Evolutionary conservation across 2,797 vertebrate species (phyloP), one percentile per base, ranked within the genome.

Genomic region (Phoebastria nigripes): DNA sequence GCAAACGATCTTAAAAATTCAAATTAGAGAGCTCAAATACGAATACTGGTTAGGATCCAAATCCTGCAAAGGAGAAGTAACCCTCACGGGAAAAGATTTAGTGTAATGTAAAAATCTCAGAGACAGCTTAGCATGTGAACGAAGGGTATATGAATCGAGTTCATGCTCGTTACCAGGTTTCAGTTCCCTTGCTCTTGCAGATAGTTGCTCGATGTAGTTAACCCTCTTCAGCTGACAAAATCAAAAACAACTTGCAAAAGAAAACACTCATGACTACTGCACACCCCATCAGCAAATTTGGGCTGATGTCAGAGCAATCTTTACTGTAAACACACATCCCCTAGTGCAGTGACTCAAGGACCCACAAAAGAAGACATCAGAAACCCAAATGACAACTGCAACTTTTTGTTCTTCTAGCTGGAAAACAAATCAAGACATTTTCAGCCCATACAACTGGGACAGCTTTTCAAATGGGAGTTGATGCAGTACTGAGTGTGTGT

Each of bases 401-500:
- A 26, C 44, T 33, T 77, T 41, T 31, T 51, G 26, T 37, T 81
- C 61, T 67, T 72, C 29, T 5, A 0, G 0, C 17, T 26, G 15
- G 41, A 66, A 82, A 82, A 24, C 44, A 28, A 90, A 35, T 3
- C 33, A 54, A 21, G 16, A 12, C 10, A 8, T 25, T 46, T 51
- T 13, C 29, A 46, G 63, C 31, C 73, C 26, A 25, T 49, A n/a
- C 17, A 41, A 11, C 37, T 3, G 15, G 39, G 42, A 41, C 18
- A 72, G 63, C 42, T 39, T 71, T 37, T 35, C 15, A 37, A 1
- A 7, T 2, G 28, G 42, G 47, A 47, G 47, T 0, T 39, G 19
- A 20, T 2, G 5, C 17, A 12, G 31, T 3, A 11, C 76, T 0
- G 6, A 2, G 12, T 3, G 7, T 0, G 14, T 4, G 0, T 1